Conservation (phyloP, 2,113 vertebrate genomes). For the Anas platyrhynchos region DNA sequence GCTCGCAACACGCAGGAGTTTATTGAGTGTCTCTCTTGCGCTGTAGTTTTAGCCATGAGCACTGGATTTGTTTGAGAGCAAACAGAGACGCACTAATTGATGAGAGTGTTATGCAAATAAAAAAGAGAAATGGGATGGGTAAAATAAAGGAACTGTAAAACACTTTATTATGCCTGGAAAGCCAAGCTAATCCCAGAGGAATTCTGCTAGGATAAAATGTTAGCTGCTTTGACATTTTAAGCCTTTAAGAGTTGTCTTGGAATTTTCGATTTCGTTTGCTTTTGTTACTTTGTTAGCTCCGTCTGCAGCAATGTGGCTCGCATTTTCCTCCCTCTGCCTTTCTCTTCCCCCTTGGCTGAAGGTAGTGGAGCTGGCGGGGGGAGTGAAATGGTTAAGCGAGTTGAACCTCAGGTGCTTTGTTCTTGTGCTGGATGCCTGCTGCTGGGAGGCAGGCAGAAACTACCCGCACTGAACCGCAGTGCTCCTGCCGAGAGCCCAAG, state of each 20-base stretch:
- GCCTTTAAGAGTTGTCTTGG: conserved; percentile 69
- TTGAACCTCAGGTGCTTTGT: conserved; percentile 65
- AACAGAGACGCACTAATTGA: conserved; percentile 56
- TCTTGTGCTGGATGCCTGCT: conserved; percentile 46
- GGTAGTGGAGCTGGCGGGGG: conserved; percentile 27
- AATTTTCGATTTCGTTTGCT: conserved; percentile 59
- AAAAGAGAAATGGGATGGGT: conserved; percentile 58
- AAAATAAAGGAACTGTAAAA: conserved; percentile 61
- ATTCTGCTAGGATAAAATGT: conserved; percentile 64
- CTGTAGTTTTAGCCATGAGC: conserved; percentile 17
- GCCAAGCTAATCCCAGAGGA: conserved; percentile 69
- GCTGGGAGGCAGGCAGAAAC: conserved; percentile 7
- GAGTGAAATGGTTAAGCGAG: conserved; percentile 26
- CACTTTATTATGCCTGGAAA: conserved; percentile 70
- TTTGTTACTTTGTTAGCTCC: conserved; percentile 39
- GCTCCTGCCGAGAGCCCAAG: neutral
- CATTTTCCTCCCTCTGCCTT: neutral
- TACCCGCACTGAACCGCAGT: neutral
- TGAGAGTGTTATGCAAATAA: conserved; percentile 53
- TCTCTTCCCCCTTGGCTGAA: neutral
- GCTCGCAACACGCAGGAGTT: neutral
- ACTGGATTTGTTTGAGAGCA: conserved; percentile 61
- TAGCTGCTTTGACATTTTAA: conserved; percentile 69
- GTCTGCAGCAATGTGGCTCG: conserved; percentile 36
- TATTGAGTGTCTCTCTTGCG: neutral